Conservation (phyloP, 2,888 invertebrate species). For the Yponomeuta plumbellus region DNA sequence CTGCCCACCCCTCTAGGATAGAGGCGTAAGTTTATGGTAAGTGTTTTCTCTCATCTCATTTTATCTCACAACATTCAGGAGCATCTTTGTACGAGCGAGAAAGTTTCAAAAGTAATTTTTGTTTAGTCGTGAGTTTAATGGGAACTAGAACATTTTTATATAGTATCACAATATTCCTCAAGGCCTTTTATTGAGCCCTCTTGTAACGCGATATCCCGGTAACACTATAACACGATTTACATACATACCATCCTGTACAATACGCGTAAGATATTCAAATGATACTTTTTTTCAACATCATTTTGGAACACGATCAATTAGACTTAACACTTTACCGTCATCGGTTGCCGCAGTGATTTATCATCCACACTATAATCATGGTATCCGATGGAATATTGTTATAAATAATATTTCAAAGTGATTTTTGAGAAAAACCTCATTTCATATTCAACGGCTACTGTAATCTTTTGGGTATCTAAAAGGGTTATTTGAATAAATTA, state of each 20-base stretch:
- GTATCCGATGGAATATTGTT: not conserved
- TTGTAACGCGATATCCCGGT: not conserved
- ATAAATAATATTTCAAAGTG: not conserved
- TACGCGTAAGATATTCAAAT: not conserved
- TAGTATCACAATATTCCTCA: not conserved
- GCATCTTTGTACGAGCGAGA: no score
- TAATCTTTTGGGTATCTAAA: not conserved
- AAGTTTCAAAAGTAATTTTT: no score
- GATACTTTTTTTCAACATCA: not conserved
- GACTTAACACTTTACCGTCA: slow-evolving; percentile 1
- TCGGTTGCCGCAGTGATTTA: not conserved
- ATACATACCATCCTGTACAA: not conserved
- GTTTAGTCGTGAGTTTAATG: no score
- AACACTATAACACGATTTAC: not conserved
- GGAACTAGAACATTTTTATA: no score
- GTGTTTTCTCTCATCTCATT: no score
- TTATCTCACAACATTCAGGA: no score
- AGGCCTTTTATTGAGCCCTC: not conserved
- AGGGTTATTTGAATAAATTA: not conserved
- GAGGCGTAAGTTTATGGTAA: no score
- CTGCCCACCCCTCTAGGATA: no score
- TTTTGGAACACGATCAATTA: not conserved
- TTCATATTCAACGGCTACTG: not conserved
- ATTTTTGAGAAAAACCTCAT: not conserved
- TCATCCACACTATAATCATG: not conserved